Conservation (phyloP, 2,797 vertebrate species). For the Danio tinwini region DNA sequence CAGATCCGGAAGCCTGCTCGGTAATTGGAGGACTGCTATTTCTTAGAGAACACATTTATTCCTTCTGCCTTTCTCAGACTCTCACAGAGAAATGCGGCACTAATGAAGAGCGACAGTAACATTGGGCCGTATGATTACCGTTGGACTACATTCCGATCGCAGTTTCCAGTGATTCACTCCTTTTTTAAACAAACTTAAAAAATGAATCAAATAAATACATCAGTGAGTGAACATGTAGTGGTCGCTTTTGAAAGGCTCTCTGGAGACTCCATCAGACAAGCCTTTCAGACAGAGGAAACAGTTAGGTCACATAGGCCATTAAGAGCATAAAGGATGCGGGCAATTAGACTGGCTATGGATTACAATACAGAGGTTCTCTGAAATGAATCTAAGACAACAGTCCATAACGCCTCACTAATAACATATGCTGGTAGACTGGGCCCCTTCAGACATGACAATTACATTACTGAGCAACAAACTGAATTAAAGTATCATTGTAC, state of each 20-base stretch:
- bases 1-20: constrained; percentile 42
- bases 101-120: constrained; percentile 60
- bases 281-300: constrained; percentile 70
- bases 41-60: constrained; percentile 48
- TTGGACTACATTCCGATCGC: constrained; percentile 55
- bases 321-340: constrained; percentile 66
- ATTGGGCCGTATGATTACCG: constrained; percentile 63
- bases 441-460: constrained; percentile 23
- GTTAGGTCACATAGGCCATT: constrained; percentile 65
- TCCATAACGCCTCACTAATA: constrained; percentile 48
- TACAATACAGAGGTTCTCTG: constrained; percentile 68
- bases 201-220: constrained; percentile 52
- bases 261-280: constrained; percentile 62
- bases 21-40: constrained; percentile 20
- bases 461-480: constrained; percentile 42
- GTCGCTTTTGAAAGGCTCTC: constrained; percentile 40
- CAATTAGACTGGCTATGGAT: constrained; percentile 75
- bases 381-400: constrained; percentile 67
- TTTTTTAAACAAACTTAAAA: constrained; percentile 56
- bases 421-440: constrained; percentile 19
- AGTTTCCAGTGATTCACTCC: constrained; percentile 71
- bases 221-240: constrained; percentile 59
- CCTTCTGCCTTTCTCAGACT: constrained; percentile 50
- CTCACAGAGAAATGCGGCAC: constrained; percentile 50
- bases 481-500: constrained; percentile 40